phyloP scores from a whole-genome alignment of 2,113 vertebrate genomes.

The Lophura nycthemera region DNA sequence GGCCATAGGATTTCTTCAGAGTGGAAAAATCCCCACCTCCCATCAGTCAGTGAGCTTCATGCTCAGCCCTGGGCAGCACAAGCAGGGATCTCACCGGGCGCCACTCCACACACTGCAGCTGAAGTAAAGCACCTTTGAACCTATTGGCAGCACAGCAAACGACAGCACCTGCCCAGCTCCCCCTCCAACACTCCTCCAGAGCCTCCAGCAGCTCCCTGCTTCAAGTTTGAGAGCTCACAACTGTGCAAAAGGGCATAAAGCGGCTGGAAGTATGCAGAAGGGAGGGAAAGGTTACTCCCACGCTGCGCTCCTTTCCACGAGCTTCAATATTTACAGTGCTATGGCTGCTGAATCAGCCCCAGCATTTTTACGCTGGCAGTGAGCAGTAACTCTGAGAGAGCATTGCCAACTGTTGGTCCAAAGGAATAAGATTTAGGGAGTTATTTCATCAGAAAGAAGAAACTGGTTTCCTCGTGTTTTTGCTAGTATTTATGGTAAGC shows the following conservation, averaged over 20 bases:
- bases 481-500: not conserved
- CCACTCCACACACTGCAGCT: not conserved
- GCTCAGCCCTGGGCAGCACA: not conserved
- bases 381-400: not conserved
- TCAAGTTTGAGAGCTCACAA: not conserved
- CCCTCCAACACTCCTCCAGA: not conserved
- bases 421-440: not conserved
- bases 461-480: not conserved
- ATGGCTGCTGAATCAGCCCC: constrained; percentile 7
- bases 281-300: constrained; percentile 45
- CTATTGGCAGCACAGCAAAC: not conserved
- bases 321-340: constrained; percentile 32
- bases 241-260: constrained; percentile 22
- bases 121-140: not conserved
- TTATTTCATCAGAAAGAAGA: not conserved
- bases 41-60: not conserved
- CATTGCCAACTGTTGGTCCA: not conserved
- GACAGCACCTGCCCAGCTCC: not conserved
- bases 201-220: not conserved
- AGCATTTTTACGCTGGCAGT: not conserved
- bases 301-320: not conserved
- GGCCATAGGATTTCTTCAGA: not conserved
- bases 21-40: not conserved
- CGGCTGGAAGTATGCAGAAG: constrained; percentile 9
- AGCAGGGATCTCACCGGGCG: not conserved